Percentiles rank a stretch among this genome's conserved stretches.
Conservation (phyloP, 2,113 vertebrate genomes). For the Indicator maculatus region DNA sequence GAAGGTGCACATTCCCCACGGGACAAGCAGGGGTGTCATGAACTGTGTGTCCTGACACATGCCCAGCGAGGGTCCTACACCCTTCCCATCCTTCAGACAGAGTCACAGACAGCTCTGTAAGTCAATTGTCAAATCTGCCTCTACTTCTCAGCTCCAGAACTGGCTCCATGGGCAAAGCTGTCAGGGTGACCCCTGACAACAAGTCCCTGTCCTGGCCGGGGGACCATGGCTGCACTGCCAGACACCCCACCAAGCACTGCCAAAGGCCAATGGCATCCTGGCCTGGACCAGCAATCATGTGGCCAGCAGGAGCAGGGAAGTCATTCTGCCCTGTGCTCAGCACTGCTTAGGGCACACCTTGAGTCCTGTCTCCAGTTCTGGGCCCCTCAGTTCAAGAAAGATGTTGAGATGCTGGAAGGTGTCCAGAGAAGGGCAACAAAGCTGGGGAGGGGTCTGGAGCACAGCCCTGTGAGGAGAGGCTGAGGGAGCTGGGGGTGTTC, state of each 20-base stretch:
- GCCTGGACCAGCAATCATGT: too few species aligned
- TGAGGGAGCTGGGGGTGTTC: too few species aligned
- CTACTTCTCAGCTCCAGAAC: neutral
- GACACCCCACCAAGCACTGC: rapidly evolving
- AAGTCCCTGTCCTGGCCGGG: rapidly evolving
- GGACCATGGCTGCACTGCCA: rapidly evolving
- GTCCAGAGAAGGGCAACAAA: too few species aligned
- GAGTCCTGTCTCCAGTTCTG: too few species aligned
- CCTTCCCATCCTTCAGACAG: rapidly evolving
- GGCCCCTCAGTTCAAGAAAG: too few species aligned
- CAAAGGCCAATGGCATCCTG: too few species aligned
- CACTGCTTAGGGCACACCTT: too few species aligned
- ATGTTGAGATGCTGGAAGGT: too few species aligned
- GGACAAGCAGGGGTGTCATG: neutral
- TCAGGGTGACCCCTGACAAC: rapidly evolving
- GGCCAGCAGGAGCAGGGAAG: too few species aligned
- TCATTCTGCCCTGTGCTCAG: too few species aligned
- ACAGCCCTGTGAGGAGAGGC: too few species aligned
- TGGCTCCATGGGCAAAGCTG: rapidly evolving
- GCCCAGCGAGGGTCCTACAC: rapidly evolving
- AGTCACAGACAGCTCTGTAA: neutral
- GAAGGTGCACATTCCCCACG: neutral
- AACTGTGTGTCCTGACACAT: rapidly evolving
- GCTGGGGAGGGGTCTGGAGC: too few species aligned
- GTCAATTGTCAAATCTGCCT: neutral